phyloP scores from a whole-genome alignment of 2,113 vertebrate genomes.

The Thamnaconus septentrionalis region DNA sequence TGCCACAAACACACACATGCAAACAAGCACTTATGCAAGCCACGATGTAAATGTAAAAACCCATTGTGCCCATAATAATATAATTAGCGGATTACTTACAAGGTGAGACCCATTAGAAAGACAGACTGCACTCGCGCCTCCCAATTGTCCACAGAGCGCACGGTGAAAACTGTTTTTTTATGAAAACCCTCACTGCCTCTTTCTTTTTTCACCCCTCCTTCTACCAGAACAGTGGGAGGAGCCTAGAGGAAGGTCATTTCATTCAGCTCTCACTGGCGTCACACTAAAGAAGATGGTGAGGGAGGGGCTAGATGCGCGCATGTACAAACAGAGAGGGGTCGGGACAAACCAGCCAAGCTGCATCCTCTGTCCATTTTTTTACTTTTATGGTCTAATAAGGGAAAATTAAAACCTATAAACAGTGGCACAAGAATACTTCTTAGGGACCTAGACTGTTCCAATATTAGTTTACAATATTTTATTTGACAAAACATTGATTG shows the following conservation, averaged over 20 bases:
- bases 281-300: constrained; percentile 48
- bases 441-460: no score
- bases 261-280: constrained; percentile 66
- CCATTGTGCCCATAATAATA: constrained; percentile 6
- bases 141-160: constrained; percentile 45
- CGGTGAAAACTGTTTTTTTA: constrained; percentile 46
- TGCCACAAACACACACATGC: constrained; percentile 1
- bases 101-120: constrained; percentile 39
- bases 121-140: constrained; percentile 33
- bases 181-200: constrained; percentile 51
- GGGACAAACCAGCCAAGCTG: background rate
- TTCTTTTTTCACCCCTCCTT: constrained; percentile 33
- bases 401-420: no score
- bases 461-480: background rate
- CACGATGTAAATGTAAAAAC: background rate
- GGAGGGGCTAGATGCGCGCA: constrained; percentile 22
- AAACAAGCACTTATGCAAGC: background rate
- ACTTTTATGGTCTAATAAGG: no score
- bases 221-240: constrained; percentile 56
- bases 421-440: no score
- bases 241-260: constrained; percentile 70
- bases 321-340: constrained; percentile 1
- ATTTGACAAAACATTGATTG: background rate
- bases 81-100: constrained; percentile 64
- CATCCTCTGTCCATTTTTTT: background rate